Evolutionary conservation across 2,797 vertebrate species (phyloP).

Genomic region (Morelia viridis): DNA sequence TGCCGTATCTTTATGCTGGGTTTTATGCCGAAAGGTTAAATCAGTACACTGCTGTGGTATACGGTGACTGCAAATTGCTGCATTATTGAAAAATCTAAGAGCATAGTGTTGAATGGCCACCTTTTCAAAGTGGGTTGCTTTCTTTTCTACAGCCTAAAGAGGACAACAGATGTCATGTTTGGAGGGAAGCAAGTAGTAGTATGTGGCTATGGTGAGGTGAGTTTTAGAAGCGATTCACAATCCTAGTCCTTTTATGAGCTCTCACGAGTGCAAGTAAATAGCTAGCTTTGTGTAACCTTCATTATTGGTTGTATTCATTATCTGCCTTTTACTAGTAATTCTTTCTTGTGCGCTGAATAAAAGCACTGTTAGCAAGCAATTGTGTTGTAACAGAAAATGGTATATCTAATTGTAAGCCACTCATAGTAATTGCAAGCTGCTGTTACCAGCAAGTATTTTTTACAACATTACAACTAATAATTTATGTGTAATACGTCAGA

Average conservation of each 20-base stretch:
- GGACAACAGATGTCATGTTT: constrained; percentile 99
- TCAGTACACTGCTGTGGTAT: neutral
- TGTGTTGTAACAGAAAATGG: constrained; percentile 1
- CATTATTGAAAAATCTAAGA: neutral
- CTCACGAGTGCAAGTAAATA: neutral
- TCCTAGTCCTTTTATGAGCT: constrained; percentile 40
- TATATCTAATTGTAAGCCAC: neutral
- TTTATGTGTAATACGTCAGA: neutral
- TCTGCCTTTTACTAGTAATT: neutral
- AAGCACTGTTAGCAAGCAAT: neutral
- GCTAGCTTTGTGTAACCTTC: neutral
- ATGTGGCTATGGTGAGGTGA: constrained; percentile 98
- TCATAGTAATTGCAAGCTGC: neutral
- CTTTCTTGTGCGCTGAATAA: neutral
- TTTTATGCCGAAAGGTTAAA: neutral
- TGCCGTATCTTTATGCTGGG: accelerated
- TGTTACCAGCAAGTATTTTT: neutral
- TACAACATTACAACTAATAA: neutral
- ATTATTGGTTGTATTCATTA: neutral
- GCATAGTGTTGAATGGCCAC: neutral
- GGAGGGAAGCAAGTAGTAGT: constrained; percentile 98
- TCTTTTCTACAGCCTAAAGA: constrained; percentile 87
- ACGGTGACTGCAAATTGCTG: neutral
- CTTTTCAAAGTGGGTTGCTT: constrained; percentile 64
- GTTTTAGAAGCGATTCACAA: neutral